Conservation (phyloP, 2,113 vertebrate genomes). For the Illadopsis cleaveri region DNA sequence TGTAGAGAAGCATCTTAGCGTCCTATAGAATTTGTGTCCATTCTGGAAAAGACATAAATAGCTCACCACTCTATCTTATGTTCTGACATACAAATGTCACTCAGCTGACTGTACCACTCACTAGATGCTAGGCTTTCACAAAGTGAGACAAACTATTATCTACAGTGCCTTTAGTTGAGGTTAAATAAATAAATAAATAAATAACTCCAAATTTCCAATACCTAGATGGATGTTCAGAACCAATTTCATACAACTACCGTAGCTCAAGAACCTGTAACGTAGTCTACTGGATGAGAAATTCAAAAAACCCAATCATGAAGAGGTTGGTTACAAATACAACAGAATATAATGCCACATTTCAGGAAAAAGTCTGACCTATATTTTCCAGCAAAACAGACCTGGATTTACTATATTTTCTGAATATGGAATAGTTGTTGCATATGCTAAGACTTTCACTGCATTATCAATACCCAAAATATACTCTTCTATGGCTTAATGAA, state of each 20-base stretch:
- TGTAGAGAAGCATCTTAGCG: not conserved
- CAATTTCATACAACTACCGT: not conserved
- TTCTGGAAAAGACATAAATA: not conserved
- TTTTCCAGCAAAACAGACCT: not conserved
- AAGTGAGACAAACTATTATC: not conserved
- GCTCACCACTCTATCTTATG: not conserved
- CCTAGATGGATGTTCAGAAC: not conserved
- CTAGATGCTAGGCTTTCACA: not conserved
- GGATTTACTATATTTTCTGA: not conserved
- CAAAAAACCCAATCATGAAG: not conserved
- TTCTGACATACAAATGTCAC: not conserved
- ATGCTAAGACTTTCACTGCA: not conserved
- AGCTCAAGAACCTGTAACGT: not conserved
- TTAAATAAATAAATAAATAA: not conserved
- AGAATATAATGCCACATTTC: not conserved
- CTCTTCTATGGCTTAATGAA: not conserved
- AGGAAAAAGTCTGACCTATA: not conserved
- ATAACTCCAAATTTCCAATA: not conserved
- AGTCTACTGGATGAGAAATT: not conserved
- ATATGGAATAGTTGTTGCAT: not conserved
- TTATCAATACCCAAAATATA: not conserved
- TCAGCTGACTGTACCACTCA: not conserved
- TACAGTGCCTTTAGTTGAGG: not conserved
- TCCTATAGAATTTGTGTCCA: not conserved
- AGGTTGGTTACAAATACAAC: not conserved